Evolutionary conservation across 2,888 invertebrate genomes (phyloP), one percentile per base, ranked within the genome.

Genomic region (Eupithecia abbreviata): DNA sequence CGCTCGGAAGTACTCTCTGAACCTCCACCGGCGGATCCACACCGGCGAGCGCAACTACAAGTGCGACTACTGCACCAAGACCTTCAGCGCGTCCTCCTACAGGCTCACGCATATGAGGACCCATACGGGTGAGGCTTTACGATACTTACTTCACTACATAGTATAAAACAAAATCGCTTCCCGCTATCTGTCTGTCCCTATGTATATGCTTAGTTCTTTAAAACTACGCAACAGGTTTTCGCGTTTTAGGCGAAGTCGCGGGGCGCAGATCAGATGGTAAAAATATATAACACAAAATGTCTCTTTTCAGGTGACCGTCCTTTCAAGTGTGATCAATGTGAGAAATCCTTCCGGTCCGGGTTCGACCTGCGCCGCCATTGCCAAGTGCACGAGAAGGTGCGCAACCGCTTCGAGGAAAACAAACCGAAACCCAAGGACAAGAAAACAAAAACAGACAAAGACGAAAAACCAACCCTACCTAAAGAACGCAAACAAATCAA

Each of bases 21-120:
- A 97, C 72, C 96, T 98, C 0, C 98, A 98, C 89, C 95, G 98
- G 0, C 95, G 98, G 74, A 98, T 98, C 71, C 98, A 98, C 90
- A 98, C 98, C 0, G 97, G 98, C 12, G 98, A 98, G 88, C 96
- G 97, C 73, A 98, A 98, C 92, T 98, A 98, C 91, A 96, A 97
- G 84, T 98, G 98, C 88, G 97, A 98, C 82, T 97, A 96, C 89
- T 98, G 98, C 88, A 96, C 95, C 80, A 98, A 98, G 91, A 96
- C 96, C 42, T 98, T 98, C 93, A 95, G 98, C 66, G 98, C 98
- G 12, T 97, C 98, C 70, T 98, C 97, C 7, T 98, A 98, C 92
- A 90, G 98, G 12, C 97, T 97, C 84, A 97, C 97, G 85, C 98
- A 98, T 90, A 96, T 98, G 84, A 95, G 98, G 80, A 98, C 98